A percentile compares a stretch with the other conserved stretches of the same genome.
phyloP scores from a whole-genome alignment of 2,113 vertebrate species.

The Phainopepla nitens region DNA sequence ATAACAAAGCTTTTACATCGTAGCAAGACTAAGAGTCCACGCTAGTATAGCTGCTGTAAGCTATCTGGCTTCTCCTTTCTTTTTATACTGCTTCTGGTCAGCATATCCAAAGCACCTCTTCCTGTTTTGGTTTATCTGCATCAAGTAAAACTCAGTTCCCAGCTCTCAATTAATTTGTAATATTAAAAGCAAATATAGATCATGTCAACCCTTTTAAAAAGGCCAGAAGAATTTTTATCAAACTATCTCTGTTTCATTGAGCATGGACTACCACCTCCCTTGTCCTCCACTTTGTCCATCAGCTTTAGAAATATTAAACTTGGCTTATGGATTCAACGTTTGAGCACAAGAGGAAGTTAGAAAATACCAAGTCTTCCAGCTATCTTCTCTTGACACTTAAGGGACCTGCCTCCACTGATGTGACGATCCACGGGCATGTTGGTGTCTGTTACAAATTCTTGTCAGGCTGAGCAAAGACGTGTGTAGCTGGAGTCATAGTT shows the following conservation, averaged over 20 bases:
- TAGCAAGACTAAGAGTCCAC: not conserved
- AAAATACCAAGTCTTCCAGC: not conserved
- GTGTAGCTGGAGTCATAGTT: no score
- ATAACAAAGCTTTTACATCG: not conserved
- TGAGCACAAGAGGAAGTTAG: not conserved
- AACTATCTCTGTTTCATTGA: not conserved
- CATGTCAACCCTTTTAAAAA: not conserved
- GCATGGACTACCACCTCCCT: not conserved
- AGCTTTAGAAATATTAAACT: not conserved
- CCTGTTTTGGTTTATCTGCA: not conserved
- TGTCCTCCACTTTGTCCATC: not conserved
- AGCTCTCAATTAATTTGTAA: not conserved
- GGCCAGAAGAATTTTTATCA: not conserved
- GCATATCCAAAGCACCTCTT: not conserved
- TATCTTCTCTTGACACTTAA: not conserved
- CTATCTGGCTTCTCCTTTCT: not conserved
- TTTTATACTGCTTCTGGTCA: not conserved
- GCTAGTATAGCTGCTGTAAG: not conserved
- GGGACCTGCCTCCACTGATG: not conserved
- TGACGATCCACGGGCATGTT: accelerated
- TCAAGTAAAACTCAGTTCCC: not conserved
- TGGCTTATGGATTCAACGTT: not conserved
- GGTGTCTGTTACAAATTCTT: not conserved
- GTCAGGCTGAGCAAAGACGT: not conserved
- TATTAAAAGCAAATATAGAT: not conserved